Base-by-base conservation (phyloP, 1,140 invertebrate genomes). In the Lucilia cuprina region DNA sequence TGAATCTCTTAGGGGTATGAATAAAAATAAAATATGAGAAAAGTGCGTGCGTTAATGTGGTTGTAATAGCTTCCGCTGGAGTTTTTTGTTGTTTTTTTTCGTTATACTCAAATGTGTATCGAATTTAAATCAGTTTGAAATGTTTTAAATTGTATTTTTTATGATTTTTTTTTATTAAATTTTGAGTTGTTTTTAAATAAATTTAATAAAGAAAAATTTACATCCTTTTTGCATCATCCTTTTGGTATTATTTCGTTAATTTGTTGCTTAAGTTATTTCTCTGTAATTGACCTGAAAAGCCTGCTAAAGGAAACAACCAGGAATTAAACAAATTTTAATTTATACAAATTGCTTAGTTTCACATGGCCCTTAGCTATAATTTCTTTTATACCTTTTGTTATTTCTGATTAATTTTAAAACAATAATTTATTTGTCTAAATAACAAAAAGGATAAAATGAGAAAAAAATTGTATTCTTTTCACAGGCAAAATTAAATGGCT, bases 341-440 rank as follows among this genome's bases (percentile, higher is more conserved):
- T 70, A 70, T 21, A 21, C 12, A 70, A 70, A 70, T 25, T 70
- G 65, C n/a, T 25, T 10, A 10, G n/a, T 70, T 25, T 19, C 8
- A 70, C 10, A 70, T 70, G n/a, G 65, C 65, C 65, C 8, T 7
- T 7, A 21, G 65, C 21, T 70, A 70, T 10, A 4, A 70, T 70
- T 21, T 70, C 65, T 70, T 70, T 70, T 70, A 70, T 70, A 70
- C 65, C 21, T 70, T 70, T 55, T 55, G 50, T 55, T 55, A 55
- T 13, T 55, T 55, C 19, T 80, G 77, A 80, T 80, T 80, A 80
- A 80, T 80, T 80, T 80, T 21, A 80, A 49, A 80, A 80, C 21
- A 80, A 80, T 80, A 80, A 80, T 80, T 80, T 80, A 80, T 80
- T 80, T 80, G 77, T 80, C 77, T 80, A 50, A 49, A 77, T 77